Evolutionary conservation across 2,113 vertebrate genomes (phyloP), one percentile per base, ranked within the genome.

Genomic region (Gavialis gangeticus): DNA sequence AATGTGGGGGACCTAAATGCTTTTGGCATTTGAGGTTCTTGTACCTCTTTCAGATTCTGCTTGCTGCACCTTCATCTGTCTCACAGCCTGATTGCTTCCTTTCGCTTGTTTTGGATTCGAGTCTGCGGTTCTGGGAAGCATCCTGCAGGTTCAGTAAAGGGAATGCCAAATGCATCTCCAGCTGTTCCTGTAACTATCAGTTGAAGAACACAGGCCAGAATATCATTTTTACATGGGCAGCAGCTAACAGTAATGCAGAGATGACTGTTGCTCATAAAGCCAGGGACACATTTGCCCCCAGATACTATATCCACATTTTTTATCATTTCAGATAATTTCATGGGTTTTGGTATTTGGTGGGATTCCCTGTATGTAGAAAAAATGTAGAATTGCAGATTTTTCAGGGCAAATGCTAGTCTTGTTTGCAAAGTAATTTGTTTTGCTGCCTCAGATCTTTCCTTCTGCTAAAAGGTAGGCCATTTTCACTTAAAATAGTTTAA

Each of bases 361-460:
- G 87, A 76, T 85, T 62, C 87, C 15, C 18, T 12, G 2, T 84
- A 17, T 54, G 63, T 80, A 37, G 91, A 96, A 21, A 69, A 69
- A n/a, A 19, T 69, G 16, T 94, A 93, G 94, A 94, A 87, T 91
- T 84, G 82, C 95, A 94, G 87, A 55, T 96, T 91, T 59, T 92
- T 85, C 82, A 66, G 91, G 58, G 95, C 94, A 94, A 93, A 69
- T 46, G 34, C n/a, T 69, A 89, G 94, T 92, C 54, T 92, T 95
- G 86, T 90, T 95, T 96, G 93, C 93, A 96, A 95, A 27, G 58
- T 79, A 57, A 89, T 92, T 90, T 90, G 60, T 92, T 64, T 79
- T 95, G 92, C 94, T 90, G 91, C 94, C 91, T 92, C 91, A 91
- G 95, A 90, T 91, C 82, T 91, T 94, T 81, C 57, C 89, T 95